These are phyloP conservation scores for Tiliacea citrago DNA, from an alignment of 2,888 invertebrate species.

Conservation along the genomic window DNA sequence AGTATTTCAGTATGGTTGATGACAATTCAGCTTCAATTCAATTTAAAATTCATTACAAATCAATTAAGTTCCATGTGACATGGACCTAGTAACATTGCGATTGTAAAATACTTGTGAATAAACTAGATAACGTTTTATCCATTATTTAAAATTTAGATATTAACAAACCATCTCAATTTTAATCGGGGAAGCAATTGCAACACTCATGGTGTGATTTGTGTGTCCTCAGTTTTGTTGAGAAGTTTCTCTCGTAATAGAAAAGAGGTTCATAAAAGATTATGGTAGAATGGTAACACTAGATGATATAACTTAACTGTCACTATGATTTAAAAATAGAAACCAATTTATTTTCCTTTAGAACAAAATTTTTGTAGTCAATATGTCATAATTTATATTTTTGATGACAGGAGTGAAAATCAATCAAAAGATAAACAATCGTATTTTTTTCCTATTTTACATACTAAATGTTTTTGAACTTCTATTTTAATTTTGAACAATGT, in stretches of 20 bases:
- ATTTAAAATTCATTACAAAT: neutral
- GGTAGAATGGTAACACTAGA: conserved; percentile 55
- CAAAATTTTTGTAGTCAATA: conserved; percentile 82
- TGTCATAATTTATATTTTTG: conserved; percentile 85
- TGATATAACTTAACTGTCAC: conserved; percentile 57
- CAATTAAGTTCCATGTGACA: neutral
- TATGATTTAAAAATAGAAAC: conserved; percentile 81
- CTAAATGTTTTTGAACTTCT: conserved; percentile 78
- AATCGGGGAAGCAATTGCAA: neutral
- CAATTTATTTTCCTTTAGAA: conserved; percentile 72
- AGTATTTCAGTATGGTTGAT: neutral
- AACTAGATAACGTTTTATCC: neutral
- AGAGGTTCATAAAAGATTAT: conserved; percentile 15
- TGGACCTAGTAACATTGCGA: neutral
- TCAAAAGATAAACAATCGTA: conserved; percentile 81
- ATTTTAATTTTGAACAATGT: conserved; percentile 82
- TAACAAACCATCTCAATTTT: neutral
- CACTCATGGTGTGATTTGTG: neutral
- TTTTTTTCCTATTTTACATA: conserved; percentile 77
- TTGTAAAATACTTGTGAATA: conserved; percentile 1
- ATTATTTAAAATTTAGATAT: neutral
- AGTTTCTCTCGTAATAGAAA: conserved; percentile 1
- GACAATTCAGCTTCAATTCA: neutral
- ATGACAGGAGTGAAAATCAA: conserved; percentile 85
- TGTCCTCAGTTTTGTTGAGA: neutral